These are phyloP conservation scores for Xiphydria camelus DNA, from an alignment of 2,888 invertebrate genomes.

Conservation along the genomic window DNA sequence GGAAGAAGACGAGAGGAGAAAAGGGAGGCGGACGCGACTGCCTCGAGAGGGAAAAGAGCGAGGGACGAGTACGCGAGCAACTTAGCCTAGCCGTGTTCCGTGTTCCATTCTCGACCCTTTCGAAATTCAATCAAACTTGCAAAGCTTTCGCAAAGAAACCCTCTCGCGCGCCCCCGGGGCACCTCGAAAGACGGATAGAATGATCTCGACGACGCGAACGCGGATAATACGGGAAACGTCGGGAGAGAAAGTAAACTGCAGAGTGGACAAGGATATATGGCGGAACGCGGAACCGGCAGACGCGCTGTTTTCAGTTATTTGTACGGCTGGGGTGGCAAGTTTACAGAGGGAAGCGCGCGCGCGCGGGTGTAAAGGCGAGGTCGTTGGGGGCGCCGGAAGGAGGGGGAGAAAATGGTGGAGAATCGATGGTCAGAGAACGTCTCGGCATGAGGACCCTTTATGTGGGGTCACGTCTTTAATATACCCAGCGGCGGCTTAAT, in stretches of 20 bases:
- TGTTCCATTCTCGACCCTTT: conserved; percentile 3
- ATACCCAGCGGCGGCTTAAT: conserved; percentile 42
- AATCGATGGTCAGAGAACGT: conserved; percentile 29
- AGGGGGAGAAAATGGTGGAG: conserved; percentile 14
- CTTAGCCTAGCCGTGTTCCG: too few species aligned
- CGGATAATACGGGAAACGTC: neutral
- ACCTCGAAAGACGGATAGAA: neutral
- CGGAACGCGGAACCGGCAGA: too few species aligned
- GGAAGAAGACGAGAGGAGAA: neutral
- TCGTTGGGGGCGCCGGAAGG: conserved; percentile 10
- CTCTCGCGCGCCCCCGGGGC: neutral
- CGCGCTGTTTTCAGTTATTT: too few species aligned
- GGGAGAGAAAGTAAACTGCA: neutral
- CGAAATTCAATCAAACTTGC: conserved; percentile 47
- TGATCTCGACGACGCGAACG: neutral
- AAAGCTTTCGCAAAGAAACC: conserved; percentile 30
- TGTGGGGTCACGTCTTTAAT: conserved; percentile 55
- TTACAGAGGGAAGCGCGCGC: too few species aligned
- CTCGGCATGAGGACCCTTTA: conserved; percentile 42
- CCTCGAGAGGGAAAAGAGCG: neutral
- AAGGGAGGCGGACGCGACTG: neutral
- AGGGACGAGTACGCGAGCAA: neutral
- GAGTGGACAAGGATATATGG: neutral
- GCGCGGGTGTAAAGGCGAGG: neutral
- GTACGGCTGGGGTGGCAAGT: too few species aligned